A percentile compares a stretch with the other conserved stretches of the same genome.
phyloP scores from a whole-genome alignment of 2,113 vertebrate species.

The Podarcis muralis region DNA sequence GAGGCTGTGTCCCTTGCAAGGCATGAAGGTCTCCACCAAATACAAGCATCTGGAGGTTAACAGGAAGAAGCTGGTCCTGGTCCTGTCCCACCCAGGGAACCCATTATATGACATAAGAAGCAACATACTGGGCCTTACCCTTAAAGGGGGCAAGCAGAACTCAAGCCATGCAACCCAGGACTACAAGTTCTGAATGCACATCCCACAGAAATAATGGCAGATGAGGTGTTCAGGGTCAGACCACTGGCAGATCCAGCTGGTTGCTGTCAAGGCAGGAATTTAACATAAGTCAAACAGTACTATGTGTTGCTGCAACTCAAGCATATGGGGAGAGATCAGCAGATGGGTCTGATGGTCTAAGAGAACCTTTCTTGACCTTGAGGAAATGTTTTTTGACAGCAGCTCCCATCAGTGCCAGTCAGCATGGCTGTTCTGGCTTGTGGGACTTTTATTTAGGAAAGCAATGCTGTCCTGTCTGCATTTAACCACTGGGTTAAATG shows the following conservation, averaged over 20 bases:
- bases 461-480: too few relatives aligned
- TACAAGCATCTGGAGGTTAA: constrained; percentile 16
- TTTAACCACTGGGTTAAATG: too few relatives aligned
- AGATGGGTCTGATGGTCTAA: background rate
- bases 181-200: background rate
- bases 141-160: too few relatives aligned
- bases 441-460: too few relatives aligned
- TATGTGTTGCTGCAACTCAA: background rate
- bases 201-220: background rate
- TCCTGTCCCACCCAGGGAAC: constrained; percentile 24
- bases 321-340: too few relatives aligned
- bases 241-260: background rate
- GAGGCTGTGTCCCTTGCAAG: background rate
- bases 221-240: background rate
- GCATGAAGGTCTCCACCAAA: background rate
- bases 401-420: too few relatives aligned
- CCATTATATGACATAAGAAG: background rate
- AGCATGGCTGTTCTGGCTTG: too few relatives aligned
- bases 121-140: background rate
- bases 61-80: background rate
- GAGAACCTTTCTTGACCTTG: background rate
- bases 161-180: background rate
- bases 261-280: background rate
- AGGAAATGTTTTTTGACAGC: background rate
- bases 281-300: background rate